A percentile compares a stretch with the other conserved stretches of the same genome.
Evolutionary conservation across 2,888 invertebrate genomes (phyloP).

Genomic region (Baronia brevicornis): DNA sequence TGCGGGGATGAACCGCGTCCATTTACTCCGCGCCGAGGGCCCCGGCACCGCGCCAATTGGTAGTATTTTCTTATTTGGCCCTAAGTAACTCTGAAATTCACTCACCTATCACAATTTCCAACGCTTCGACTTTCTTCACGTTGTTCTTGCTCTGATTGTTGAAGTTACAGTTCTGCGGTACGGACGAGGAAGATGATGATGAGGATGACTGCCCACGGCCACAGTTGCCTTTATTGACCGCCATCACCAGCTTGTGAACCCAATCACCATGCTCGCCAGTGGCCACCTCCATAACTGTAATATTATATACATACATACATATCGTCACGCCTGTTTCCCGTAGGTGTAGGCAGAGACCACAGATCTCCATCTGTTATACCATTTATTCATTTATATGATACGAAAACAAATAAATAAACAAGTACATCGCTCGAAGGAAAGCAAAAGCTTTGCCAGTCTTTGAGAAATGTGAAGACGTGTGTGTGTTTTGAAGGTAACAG

Average conservation of each 20-base stretch:
- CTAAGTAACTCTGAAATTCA: conserved; percentile 1
- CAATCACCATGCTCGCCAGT: conserved; percentile 96
- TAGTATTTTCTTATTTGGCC: no score
- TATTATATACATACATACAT: no score
- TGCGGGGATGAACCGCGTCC: no score
- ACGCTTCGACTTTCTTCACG: conserved; percentile 49
- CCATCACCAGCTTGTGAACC: conserved; percentile 87
- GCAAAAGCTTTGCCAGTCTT: no score
- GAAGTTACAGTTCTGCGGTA: conserved; percentile 57
- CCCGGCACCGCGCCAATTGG: no score
- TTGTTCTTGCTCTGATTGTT: conserved; percentile 75
- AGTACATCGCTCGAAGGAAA: conserved; percentile 7
- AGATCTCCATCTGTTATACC: no score
- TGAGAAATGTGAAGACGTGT: no score
- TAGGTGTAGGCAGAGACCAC: no score
- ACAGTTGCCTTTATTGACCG: conserved; percentile 87
- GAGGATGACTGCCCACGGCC: conserved; percentile 64
- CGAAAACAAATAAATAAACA: not conserved
- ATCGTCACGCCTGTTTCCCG: no score
- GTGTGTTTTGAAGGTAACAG: no score
- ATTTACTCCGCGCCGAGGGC: no score
- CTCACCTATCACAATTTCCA: conserved; percentile 57
- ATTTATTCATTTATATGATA: no score
- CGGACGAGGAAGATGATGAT: conserved; percentile 46
- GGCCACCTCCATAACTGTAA: conserved; percentile 94